Percentiles rank a stretch among this genome's conserved stretches.
These are phyloP conservation scores for Myanophis thanlyinensis DNA, from an alignment of 2,113 vertebrate genomes.

Conservation along the genomic window DNA sequence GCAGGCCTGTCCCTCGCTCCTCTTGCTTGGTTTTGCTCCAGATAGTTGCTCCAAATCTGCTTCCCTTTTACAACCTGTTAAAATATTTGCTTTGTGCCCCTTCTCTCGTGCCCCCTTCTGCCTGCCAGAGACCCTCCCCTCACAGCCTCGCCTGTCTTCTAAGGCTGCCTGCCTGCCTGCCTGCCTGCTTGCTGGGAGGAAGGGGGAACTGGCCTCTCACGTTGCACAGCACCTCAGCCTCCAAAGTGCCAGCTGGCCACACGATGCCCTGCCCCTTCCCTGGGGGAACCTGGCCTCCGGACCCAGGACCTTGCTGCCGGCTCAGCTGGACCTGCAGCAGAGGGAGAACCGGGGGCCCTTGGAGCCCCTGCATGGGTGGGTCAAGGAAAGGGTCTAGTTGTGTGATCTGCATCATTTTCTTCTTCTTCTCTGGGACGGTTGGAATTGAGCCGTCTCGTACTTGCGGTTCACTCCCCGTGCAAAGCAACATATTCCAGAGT, in stretches of 20 bases:
- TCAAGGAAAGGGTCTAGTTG: neutral
- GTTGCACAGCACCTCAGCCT: too few relatives aligned
- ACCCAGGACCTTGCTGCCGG: too few relatives aligned
- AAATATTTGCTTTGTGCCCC: neutral
- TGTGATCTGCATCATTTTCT: neutral
- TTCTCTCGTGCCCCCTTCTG: neutral
- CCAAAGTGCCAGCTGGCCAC: too few relatives aligned
- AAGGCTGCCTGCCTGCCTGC: fast-evolving
- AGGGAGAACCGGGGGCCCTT: too few relatives aligned
- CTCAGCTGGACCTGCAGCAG: neutral
- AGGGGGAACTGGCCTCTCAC: too few relatives aligned
- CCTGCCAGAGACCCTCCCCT: neutral
- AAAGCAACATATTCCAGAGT: too few relatives aligned
- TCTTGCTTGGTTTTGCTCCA: neutral
- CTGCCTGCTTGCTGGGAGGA: too few relatives aligned
- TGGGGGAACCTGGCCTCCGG: too few relatives aligned
- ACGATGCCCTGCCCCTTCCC: neutral
- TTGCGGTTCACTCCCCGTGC: too few relatives aligned
- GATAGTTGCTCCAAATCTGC: too few relatives aligned
- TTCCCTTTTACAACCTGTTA: neutral
- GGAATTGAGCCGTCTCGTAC: neutral
- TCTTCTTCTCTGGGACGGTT: too few relatives aligned
- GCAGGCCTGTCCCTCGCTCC: too few relatives aligned
- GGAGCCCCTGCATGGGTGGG: neutral
- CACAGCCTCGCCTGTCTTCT: neutral